Evolutionary conservation across 2,888 invertebrate species (phyloP).

Genomic region (Leptogaster cylindrica): DNA sequence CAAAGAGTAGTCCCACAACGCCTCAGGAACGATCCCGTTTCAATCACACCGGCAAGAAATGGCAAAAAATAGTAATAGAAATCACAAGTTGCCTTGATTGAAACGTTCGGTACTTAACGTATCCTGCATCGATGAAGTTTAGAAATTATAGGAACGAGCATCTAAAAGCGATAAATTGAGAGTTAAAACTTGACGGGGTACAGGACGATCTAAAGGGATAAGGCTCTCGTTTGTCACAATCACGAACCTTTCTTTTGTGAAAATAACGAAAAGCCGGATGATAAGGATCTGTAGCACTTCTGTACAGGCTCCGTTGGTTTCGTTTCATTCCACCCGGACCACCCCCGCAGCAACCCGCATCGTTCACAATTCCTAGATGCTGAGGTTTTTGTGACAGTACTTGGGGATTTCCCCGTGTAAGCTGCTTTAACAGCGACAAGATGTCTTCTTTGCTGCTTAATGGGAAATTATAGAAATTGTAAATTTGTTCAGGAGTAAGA

Average conservation of each 20-base stretch:
- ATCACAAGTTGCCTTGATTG: constrained; percentile 1
- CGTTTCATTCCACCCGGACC: not conserved
- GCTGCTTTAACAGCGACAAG: constrained; percentile 25
- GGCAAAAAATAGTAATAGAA: too few relatives aligned
- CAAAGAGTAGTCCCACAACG: too few relatives aligned
- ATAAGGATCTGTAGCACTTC: constrained; percentile 8
- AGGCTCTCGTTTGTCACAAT: constrained; percentile 35
- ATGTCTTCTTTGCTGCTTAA: constrained; percentile 12
- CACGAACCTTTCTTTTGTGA: constrained; percentile 3
- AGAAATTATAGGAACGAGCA: constrained; percentile 19
- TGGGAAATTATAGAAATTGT: constrained; percentile 7
- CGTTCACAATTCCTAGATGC: not conserved
- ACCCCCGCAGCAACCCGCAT: not conserved
- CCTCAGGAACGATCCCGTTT: too few relatives aligned
- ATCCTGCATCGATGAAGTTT: not conserved
- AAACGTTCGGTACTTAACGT: not conserved
- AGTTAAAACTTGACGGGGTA: not conserved
- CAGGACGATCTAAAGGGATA: constrained; percentile 25
- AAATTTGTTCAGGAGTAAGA: not conserved
- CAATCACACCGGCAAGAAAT: too few relatives aligned
- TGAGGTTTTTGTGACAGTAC: constrained; percentile 14
- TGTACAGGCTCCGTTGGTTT: constrained; percentile 1
- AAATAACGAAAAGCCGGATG: constrained; percentile 21
- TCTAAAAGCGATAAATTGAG: constrained; percentile 9
- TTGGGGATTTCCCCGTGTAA: constrained; percentile 12